Evolutionary conservation across 2,888 invertebrate species (phyloP), one percentile per base, ranked within the genome.

Genomic region (Acrobasis consociella): DNA sequence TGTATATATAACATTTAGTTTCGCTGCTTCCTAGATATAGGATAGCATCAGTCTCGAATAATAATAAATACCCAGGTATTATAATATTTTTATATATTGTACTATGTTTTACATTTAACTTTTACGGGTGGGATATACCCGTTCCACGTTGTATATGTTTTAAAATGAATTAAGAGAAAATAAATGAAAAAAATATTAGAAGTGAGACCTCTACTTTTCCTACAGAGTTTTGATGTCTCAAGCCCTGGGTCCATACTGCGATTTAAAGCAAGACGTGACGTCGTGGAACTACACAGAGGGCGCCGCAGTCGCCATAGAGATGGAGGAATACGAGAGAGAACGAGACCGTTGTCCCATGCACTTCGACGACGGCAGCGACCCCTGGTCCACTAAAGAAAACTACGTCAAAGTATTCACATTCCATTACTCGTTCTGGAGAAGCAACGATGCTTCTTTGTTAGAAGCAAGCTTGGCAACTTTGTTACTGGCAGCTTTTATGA

Each of bases 321-420:
- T 99, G 94, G 95, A 96, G 70, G 99, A 98, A 87, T 97, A 97
- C 77, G 98, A 98, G 87, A 93, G 98, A 90, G 97, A 98, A 89
- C 95, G 98, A 73, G 99, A 99, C 91, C 97, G 97, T 78, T 99
- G 99, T 83, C 99, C 99, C 0, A 99, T 99, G 97, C 95, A 97
- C 82, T 99, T 99, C 80, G 98, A 99, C 78, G 98, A 99, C 80
- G 99, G 99, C 9, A 92, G 94, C 52, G 95, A 98, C 87, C 98
- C 98, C 0, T 98, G 97, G 97, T 76, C 93, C 1, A 91, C 94
- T 62, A 94, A 95, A 31, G 96, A 96, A 77, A 96, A 95, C 76
- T 94, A 93, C 60, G 94, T 97, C 38, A 95, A 95, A 83, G 88
- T 97, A 16, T 97, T 97, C 59, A 82, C 80, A 1, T 87, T 89